A percentile compares a stretch with the other conserved stretches of the same genome.
Conservation (phyloP, 2,888 invertebrate species). For the Onthophagus sagittarius region DNA sequence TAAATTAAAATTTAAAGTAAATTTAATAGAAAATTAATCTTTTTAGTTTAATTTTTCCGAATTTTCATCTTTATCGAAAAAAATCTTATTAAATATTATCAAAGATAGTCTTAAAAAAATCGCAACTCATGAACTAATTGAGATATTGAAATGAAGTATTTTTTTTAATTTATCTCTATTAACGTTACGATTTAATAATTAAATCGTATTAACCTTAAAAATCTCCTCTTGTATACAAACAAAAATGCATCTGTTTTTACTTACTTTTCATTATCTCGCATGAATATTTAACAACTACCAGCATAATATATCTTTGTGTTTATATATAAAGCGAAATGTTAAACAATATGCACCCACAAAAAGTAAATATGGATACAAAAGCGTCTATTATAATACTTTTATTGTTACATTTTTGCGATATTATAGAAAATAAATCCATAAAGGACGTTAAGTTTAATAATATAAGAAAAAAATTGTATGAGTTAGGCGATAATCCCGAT, state of each 20-base stretch:
- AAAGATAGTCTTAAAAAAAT: no score
- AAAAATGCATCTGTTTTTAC: not conserved
- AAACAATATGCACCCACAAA: not conserved
- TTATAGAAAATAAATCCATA: not conserved
- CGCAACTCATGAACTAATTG: no score
- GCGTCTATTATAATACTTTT: conserved; percentile 6
- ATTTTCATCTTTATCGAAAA: no score
- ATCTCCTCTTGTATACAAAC: not conserved
- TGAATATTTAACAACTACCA: conserved; percentile 12
- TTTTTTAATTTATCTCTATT: no score
- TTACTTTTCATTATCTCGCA: not conserved
- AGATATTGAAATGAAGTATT: no score
- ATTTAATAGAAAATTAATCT: no score
- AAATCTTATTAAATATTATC: no score
- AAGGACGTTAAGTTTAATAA: not conserved
- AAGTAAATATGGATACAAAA: not conserved
- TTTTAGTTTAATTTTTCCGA: no score
- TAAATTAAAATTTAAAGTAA: no score
- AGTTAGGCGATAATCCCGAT: conserved; percentile 37
- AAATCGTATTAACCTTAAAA: not conserved
- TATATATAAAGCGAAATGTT: not conserved
- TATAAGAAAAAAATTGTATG: not conserved
- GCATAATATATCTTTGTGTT: conserved; percentile 1
- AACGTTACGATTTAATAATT: no score
- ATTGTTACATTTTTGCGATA: not conserved